A percentile compares a stretch with the other conserved stretches of the same genome.
These are phyloP conservation scores for Cinclus mexicanus DNA, from an alignment of 2,113 vertebrate species.

Conservation along the genomic window DNA sequence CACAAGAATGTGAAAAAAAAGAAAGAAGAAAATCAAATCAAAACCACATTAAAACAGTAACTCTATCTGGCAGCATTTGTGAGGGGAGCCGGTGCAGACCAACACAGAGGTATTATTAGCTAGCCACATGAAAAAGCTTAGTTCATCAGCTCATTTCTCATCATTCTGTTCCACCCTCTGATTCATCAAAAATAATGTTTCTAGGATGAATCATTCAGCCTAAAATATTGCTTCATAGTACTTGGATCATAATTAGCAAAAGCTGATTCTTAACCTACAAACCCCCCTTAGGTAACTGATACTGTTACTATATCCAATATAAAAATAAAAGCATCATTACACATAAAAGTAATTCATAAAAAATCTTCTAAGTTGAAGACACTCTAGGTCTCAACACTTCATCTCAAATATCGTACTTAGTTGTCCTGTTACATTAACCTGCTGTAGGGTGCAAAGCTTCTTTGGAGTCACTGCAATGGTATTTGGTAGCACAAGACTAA, in stretches of 20 bases:
- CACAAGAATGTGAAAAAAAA: neutral
- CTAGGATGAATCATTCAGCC: neutral
- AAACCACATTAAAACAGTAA: neutral
- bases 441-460: neutral
- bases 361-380: neutral
- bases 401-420: neutral
- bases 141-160: neutral
- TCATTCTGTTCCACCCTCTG: neutral
- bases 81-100: neutral
- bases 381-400: neutral
- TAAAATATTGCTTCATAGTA: neutral
- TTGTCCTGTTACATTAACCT: neutral
- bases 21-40: neutral
- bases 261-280: neutral
- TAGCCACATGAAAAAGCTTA: neutral
- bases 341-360: neutral
- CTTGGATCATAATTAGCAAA: neutral
- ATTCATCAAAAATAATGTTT: neutral
- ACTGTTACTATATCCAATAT: neutral
- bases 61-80: neutral
- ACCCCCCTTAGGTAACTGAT: neutral
- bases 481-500: neutral
- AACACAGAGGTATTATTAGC: neutral
- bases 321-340: neutral
- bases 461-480: neutral